Conservation (phyloP, 2,113 vertebrate genomes). For the Barbus barbus region DNA sequence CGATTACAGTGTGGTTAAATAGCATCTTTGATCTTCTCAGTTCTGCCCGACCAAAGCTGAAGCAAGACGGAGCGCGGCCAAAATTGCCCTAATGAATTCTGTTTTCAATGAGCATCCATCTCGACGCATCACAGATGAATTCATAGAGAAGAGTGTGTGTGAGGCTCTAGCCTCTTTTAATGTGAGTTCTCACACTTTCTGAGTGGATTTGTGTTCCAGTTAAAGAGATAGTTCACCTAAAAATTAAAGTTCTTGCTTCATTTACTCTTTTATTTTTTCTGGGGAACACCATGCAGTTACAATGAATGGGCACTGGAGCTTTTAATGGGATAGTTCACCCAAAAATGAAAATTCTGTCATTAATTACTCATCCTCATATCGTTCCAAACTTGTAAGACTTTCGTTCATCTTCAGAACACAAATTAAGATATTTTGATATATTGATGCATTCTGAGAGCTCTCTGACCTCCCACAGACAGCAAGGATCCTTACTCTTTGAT, state of each 20-base stretch:
- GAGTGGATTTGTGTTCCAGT: neutral
- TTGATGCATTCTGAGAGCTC: no score
- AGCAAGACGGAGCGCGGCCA: conserved; percentile 90
- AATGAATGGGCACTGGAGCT: neutral
- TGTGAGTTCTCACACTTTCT: conserved; percentile 71
- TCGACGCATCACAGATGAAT: conserved; percentile 92
- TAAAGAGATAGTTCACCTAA: neutral
- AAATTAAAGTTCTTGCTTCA: neutral
- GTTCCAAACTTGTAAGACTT: no score
- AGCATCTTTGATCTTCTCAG: conserved; percentile 65
- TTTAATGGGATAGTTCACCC: neutral
- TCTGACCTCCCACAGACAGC: no score
- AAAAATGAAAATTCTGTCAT: no score
- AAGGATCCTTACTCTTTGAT: no score
- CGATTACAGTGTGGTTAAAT: conserved; percentile 27
- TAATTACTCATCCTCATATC: no score
- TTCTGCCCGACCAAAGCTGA: conserved; percentile 98
- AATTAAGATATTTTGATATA: no score
- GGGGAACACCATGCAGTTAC: neutral
- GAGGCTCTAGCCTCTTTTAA: conserved; percentile 95
- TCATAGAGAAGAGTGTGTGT: conserved; percentile 96
- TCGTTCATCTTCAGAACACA: no score
- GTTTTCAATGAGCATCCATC: conserved; percentile 98
- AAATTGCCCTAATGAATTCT: conserved; percentile 97
- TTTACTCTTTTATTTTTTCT: neutral